Base-by-base conservation (phyloP, 1,140 invertebrate genomes). In the Diorhabda carinulata region DNA sequence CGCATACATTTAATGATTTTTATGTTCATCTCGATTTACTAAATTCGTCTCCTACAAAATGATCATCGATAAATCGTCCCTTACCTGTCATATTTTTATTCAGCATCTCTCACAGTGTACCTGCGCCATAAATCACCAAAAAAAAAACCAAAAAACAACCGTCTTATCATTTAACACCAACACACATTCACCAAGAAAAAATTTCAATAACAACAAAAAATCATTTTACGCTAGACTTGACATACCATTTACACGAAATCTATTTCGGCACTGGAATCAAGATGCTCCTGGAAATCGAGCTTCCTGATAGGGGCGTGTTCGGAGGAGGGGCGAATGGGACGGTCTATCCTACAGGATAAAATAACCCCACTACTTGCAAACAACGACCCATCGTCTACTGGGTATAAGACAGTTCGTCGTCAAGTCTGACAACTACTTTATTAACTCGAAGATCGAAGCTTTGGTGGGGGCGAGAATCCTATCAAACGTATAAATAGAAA, bases 241-340 rank as follows among this genome's bases (percentile, higher is more conserved):
- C 67, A 63, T 68, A 58, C 60, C 43, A 57, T 56, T 42, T 25
- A 25, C 43, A 47, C 64, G 61, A 69, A 63, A 65, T 72, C 67
- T 72, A 65, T 58, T 66, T 61, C 63, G 68, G 69, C 68, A 74
- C 73, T 74, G 73, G 57, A 69, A 69, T 70, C 73, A 66, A 71
- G 71, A 76, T 74, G 73, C 69, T 70, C 74, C 74, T 68, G 70
- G 70, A 74, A 68, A 68, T 71, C 59, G 74, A 71, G 70, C 73
- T 76, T 66, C 68, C 68, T 70, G 73, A 70, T 61, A 61, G 73
- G 73, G 72, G 72, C 71, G 72, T 74, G 71, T 71, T 73, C 59
- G 43, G 61, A 69, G 69, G 72, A 64, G 73, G 74, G 69, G 71
- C 67, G 57, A 59, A 60, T 70, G 63, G 70, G 67, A 63, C 52